Evolutionary conservation across 2,113 vertebrate genomes (phyloP).

Genomic region (Macaca nemestrina): DNA sequence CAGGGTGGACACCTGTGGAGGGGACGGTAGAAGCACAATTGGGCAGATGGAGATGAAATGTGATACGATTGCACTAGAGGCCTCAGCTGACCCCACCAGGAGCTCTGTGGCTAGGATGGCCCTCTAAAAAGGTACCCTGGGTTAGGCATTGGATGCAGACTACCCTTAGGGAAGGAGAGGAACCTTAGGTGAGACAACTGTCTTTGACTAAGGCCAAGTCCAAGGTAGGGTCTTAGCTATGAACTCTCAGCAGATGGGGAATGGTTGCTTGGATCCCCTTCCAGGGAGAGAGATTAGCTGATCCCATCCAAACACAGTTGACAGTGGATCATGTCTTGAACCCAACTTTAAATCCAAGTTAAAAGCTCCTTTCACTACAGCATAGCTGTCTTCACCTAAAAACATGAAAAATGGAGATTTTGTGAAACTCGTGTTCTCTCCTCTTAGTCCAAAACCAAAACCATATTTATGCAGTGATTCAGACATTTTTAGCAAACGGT

Average conservation of each 20-base stretch:
- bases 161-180: not conserved
- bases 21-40: not conserved
- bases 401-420: not conserved
- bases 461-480: not conserved
- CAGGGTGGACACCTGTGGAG: not conserved
- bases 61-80: not conserved
- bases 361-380: not conserved
- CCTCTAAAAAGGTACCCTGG: not conserved
- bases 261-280: not conserved
- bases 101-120: not conserved
- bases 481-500: conserved; percentile 20
- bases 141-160: not conserved
- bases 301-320: not conserved
- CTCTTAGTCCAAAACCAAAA: not conserved
- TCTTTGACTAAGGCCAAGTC: not conserved
- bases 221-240: not conserved
- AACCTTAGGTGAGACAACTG: not conserved
- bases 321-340: not conserved
- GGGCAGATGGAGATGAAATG: not conserved
- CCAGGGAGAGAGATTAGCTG: not conserved
- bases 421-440: not conserved
- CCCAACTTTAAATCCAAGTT: not conserved
- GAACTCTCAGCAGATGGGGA: not conserved
- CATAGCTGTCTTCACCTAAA: not conserved
- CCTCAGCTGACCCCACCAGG: not conserved